Conservation (phyloP, 2,113 vertebrate genomes). For the Siniperca chuatsi region DNA sequence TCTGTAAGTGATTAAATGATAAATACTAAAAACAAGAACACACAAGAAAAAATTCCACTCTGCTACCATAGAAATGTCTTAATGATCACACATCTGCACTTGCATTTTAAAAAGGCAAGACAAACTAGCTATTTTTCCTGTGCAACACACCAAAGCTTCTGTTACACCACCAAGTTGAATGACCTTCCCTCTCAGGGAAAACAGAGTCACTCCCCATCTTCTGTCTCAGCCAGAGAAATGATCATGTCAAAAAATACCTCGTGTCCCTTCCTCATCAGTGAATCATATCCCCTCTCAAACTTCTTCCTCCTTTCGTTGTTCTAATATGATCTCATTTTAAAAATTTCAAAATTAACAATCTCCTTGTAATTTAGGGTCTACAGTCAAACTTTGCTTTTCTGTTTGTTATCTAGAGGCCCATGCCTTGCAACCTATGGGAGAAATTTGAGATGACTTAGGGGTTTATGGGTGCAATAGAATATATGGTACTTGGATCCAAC, state of each 20-base stretch:
- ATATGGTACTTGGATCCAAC: too few species aligned
- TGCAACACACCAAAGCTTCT: not conserved
- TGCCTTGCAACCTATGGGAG: not conserved
- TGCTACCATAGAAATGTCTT: too few species aligned
- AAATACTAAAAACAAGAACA: not conserved
- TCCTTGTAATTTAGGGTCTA: not conserved
- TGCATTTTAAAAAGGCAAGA: not conserved
- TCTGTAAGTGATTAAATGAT: not conserved
- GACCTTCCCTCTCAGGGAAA: slow-evolving; percentile 28
- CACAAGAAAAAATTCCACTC: too few species aligned
- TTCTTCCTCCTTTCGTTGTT: not conserved
- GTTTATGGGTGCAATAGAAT: too few species aligned
- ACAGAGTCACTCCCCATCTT: slow-evolving; percentile 16
- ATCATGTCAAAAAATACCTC: slow-evolving; percentile 13
- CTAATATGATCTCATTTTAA: not conserved
- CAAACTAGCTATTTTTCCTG: not conserved
- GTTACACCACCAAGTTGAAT: slow-evolving; percentile 8
- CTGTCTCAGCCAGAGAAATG: slow-evolving; percentile 11
- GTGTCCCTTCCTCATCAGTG: slow-evolving; percentile 13
- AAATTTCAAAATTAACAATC: not conserved
- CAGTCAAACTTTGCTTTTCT: not conserved
- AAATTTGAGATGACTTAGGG: too few species aligned
- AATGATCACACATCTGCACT: not conserved
- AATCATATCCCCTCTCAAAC: slow-evolving; percentile 26
- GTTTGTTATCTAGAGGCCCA: not conserved